Evolutionary conservation across 2,113 vertebrate species (phyloP).

Genomic region (Asarcornis scutulata): DNA sequence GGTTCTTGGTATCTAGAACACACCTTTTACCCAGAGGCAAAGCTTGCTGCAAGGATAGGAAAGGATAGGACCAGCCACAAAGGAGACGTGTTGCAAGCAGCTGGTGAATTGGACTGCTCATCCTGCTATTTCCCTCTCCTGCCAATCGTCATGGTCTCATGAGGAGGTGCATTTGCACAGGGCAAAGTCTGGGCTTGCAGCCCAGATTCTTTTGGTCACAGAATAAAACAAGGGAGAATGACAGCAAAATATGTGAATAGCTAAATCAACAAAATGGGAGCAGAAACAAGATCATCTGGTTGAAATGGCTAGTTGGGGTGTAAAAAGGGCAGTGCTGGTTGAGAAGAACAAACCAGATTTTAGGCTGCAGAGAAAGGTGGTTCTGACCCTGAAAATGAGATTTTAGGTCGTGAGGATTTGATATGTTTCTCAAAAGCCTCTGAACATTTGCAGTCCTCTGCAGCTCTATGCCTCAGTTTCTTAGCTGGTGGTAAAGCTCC

Average conservation of each 20-base stretch:
- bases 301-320: neutral
- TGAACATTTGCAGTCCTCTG: neutral
- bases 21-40: neutral
- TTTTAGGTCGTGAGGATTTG: neutral
- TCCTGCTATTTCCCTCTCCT: neutral
- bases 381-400: neutral
- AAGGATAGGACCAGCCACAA: neutral
- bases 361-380: neutral
- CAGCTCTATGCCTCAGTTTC: neutral
- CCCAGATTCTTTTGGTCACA: neutral
- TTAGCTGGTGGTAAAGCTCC: neutral
- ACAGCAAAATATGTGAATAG: neutral
- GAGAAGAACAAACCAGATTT: rapidly evolving
- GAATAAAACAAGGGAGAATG: neutral
- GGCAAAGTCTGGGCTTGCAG: neutral
- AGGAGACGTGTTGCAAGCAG: neutral
- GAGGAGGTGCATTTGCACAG: rapidly evolving
- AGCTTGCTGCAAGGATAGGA: neutral
- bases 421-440: neutral
- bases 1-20: no score
- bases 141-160: rapidly evolving
- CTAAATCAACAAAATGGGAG: neutral
- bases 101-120: neutral
- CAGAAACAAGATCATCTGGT: neutral
- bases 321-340: neutral